Evolutionary conservation across 1,140 invertebrate genomes (phyloP).

Genomic region (Drosophila kepulauana): DNA sequence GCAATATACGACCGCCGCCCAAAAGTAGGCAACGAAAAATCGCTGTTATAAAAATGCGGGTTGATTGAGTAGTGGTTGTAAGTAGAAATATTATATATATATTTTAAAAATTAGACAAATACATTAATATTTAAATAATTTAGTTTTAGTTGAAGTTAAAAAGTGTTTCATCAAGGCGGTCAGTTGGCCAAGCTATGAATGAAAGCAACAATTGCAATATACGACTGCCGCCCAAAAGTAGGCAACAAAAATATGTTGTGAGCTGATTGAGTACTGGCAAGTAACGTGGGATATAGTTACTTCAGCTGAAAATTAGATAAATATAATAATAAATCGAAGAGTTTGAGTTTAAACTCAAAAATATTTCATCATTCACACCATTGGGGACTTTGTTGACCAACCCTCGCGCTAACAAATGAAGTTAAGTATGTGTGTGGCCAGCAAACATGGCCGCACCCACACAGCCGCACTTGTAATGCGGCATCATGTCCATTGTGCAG

Average conservation of each 20-base stretch:
- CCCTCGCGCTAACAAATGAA: slow-evolving; percentile 44
- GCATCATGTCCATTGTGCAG: slow-evolving; percentile 61
- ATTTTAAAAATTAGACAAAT: not conserved
- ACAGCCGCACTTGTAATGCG: slow-evolving; percentile 57
- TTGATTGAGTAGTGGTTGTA: not conserved
- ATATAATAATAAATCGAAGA: not conserved
- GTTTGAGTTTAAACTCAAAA: not conserved
- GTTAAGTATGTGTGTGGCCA: slow-evolving; percentile 61
- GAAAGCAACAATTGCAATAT: slow-evolving; percentile 57
- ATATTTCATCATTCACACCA: too few relatives aligned
- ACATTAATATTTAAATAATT: not conserved
- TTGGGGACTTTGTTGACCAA: not conserved
- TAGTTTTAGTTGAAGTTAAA: not conserved
- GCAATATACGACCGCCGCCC: slow-evolving; percentile 41
- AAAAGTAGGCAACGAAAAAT: slow-evolving; percentile 57
- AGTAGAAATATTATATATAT: too few relatives aligned
- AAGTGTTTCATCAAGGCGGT: slow-evolving; percentile 15
- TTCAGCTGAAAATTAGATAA: not conserved
- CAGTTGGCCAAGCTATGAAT: slow-evolving; percentile 54
- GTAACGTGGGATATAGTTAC: too few relatives aligned
- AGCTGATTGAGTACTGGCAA: not conserved
- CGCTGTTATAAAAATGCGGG: slow-evolving; percentile 4
- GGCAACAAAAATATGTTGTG: slow-evolving; percentile 47
- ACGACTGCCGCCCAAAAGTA: slow-evolving; percentile 41
- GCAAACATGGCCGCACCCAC: slow-evolving; percentile 22